Conservation (phyloP, 2,888 invertebrate genomes). For the Macrophya alboannulata region DNA sequence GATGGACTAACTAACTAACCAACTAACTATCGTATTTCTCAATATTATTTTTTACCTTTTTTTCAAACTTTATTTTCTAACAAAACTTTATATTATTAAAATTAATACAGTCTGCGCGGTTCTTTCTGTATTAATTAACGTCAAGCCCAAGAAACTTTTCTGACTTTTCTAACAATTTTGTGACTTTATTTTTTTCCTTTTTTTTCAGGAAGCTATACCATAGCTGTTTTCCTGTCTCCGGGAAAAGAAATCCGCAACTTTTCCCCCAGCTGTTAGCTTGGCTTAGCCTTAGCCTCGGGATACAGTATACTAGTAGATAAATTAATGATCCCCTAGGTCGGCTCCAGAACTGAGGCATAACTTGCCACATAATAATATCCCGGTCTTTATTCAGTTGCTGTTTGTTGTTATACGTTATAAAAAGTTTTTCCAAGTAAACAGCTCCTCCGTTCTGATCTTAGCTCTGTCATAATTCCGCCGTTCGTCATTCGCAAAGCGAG, state of each 20-base stretch:
- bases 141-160: conserved; percentile 34
- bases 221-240: conserved; percentile 18
- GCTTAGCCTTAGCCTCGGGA: not conserved
- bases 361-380: conserved; percentile 55
- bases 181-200: conserved; percentile 2
- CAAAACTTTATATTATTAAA: not conserved
- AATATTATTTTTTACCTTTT: not conserved
- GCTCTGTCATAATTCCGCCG: conserved; percentile 68
- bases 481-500: conserved; percentile 70
- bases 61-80: not conserved
- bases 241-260: conserved; percentile 31
- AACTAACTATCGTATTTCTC: conserved; percentile 24
- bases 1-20: conserved; percentile 4
- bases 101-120: conserved; percentile 33
- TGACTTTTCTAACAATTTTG: not conserved
- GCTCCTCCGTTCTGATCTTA: not conserved
- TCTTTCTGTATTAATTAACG: conserved; percentile 44
- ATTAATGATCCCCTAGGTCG: conserved; percentile 37
- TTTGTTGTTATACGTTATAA: conserved; percentile 27
- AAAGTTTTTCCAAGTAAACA: conserved; percentile 43
- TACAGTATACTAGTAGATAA: conserved; percentile 36
- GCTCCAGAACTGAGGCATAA: conserved; percentile 41
- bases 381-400: conserved; percentile 6
- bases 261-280: not conserved
- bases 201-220: not conserved